Evolutionary conservation across 2,113 vertebrate genomes (phyloP).

Genomic region (Pogona vitticeps): DNA sequence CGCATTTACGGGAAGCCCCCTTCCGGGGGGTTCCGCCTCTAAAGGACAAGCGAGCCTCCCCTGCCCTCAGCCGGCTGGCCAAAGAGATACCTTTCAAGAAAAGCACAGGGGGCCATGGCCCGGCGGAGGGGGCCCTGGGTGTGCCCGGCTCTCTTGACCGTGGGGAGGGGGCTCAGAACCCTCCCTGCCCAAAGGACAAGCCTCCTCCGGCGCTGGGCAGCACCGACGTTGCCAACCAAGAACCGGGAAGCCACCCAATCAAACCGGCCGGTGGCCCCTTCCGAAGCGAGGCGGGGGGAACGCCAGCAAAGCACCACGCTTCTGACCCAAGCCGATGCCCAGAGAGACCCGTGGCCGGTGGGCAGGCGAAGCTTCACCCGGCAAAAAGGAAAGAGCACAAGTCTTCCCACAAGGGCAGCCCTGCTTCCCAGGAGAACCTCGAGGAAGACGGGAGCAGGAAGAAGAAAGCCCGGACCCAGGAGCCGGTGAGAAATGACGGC

Average conservation of each 20-base stretch:
- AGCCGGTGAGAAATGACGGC: constrained; percentile 71
- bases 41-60: constrained; percentile 35
- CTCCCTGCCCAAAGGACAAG: constrained; percentile 65
- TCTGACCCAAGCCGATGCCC: constrained; percentile 49
- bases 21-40: constrained; percentile 12
- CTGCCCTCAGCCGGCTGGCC: background rate
- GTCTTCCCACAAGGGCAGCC: constrained; percentile 69
- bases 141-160: accelerated
- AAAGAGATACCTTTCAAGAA: constrained; percentile 54
- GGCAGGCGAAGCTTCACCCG: constrained; percentile 61
- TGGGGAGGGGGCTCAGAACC: constrained; percentile 42
- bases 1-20: background rate
- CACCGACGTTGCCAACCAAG: constrained; percentile 21
- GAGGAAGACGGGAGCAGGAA: constrained; percentile 80
- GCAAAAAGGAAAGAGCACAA: constrained; percentile 86
- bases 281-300: constrained; percentile 65
- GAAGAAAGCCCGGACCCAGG: constrained; percentile 75
- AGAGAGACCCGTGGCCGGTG: constrained; percentile 68
- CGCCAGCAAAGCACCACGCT: constrained; percentile 57
- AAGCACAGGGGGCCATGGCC: accelerated
- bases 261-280: constrained; percentile 58
- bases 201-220: background rate
- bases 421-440: constrained; percentile 83
- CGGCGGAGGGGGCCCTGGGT: background rate
- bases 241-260: constrained; percentile 52